Base-by-base conservation (phyloP, 2,797 vertebrate genomes). In the Rhynchonycteris naso region DNA sequence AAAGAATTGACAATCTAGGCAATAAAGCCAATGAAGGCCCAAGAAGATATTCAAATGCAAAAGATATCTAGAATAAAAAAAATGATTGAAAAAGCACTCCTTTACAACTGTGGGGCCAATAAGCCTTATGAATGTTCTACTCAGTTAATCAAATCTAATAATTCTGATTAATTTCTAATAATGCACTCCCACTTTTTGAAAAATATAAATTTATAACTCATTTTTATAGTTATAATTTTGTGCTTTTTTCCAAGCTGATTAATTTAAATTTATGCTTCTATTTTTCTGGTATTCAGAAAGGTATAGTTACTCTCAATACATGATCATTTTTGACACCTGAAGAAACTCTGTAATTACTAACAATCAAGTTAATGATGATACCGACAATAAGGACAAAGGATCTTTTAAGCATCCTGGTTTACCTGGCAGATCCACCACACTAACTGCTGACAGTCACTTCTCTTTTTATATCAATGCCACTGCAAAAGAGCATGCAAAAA, bases 111-210 rank as follows among this genome's bases (percentile, higher is more conserved):
- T 61, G 26, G 69, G 15, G 35, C 52, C 47, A 79, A 68, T 50
- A 92, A 76, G 15, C 38, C 66, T 93, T 61, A 81, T 35, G 58
- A 85, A 92, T 71, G 47, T 69, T 91, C 69, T 79, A 82, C 24
- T 88, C 30, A 82, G 66, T 24, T 76, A 95, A 89, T 72, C 47
- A 66, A 96, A 30, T 38, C 24, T 59, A 71, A 95, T 54, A 93
- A 84, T 76, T 92, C 13, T 43, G 33, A 95, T 81, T 95, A 95
- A 95, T 78, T 82, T 85, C 66, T 52, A 84, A 76, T 80, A 6
- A 90, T 19, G 54, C 56, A 86, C 9, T 80, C 7, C 19, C 22
- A 33, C 19, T 89, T 52, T 66, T 79, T 95, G 28, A 83, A 90
- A 94, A 95, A 90, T 1, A 43, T 7, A 96, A 74, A 38, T 78